A percentile compares a stretch with the other conserved stretches of the same genome.
phyloP scores from a whole-genome alignment of 2,888 invertebrate genomes.

The Baccha elongata region DNA sequence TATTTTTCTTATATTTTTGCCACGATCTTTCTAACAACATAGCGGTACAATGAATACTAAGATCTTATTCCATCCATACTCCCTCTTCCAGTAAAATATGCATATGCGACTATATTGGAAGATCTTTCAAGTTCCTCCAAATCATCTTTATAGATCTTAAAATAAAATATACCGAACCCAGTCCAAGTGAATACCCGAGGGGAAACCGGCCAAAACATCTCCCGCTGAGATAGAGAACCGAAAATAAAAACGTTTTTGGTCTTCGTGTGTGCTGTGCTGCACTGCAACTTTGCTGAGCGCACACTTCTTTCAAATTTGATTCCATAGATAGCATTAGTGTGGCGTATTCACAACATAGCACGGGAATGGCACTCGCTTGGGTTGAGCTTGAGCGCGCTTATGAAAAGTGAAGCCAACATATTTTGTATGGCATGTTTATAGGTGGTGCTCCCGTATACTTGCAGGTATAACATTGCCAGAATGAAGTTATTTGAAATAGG shows the following conservation, averaged over 20 bases:
- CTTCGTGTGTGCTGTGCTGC: conserved; percentile 59
- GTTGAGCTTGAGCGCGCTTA: conserved; percentile 62
- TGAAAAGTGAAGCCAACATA: conserved; percentile 57
- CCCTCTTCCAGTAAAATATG: background rate
- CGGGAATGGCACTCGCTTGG: conserved; percentile 31
- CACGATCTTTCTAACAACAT: conserved; percentile 27
- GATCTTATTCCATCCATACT: conserved; percentile 4
- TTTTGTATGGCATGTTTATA: conserved; percentile 70
- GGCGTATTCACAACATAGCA: background rate
- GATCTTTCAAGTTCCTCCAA: conserved; percentile 18
- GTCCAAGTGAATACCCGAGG: conserved; percentile 15
- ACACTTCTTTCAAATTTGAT: conserved; percentile 55
- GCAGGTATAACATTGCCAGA: background rate
- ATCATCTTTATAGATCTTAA: conserved; percentile 44
- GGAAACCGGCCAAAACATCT: conserved; percentile 53
- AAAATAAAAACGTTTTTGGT: conserved; percentile 55
- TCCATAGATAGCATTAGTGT: conserved; percentile 47
- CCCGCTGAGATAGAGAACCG: conserved; percentile 63
- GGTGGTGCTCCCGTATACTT: conserved; percentile 29
- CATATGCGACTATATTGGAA: no score
- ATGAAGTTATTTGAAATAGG: background rate
- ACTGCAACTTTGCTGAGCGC: conserved; percentile 44
- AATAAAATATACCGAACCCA: conserved; percentile 54
- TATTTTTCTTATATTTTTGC: conserved; percentile 48
- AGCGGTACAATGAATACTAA: conserved; percentile 24